Evolutionary conservation across 2,113 vertebrate species (phyloP), one percentile per base, ranked within the genome.

Genomic region (Pseudois nayaur): DNA sequence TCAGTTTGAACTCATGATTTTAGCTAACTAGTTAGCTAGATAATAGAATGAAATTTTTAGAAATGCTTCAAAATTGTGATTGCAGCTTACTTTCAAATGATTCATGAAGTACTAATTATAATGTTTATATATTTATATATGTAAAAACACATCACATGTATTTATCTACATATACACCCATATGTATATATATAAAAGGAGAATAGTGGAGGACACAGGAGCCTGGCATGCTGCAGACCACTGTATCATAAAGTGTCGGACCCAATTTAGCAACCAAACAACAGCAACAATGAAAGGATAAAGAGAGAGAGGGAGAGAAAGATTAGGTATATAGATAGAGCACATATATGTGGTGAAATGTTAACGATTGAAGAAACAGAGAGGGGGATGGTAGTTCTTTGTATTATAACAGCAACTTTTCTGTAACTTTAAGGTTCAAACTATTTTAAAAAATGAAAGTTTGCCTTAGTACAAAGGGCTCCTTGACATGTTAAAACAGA

Each of bases 341-440:
- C 31, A 76, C 29, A 62, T 10, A 87, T 23, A 40, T 93, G 13
- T 60, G 36, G 1, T 36, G 3, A 83, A 55, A n/a, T 91, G 36
- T 16, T 82, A 82, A 84, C 48, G 86, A 29, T 0, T 74, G 25
- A 31, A 50, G 55, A 88, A 90, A 67, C 11, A 71, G 31, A 29
- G 23, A 55, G 15, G 8, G 17, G 40, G 15, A 64, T 25, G 9
- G 13, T 48, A 86, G n/a, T 23, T 95, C 16, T 85, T 92, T 90
- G 13, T 27, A 54, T 87, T 55, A 23, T 21, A 71, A 8, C 15
- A 54, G 15, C 12, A 93, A 91, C 4, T 94, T 90, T 83, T 40
- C 48, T 90, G n/a, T 83, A 78, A 88, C 33, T 94, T 67, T 97
- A n/a, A 96, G 55, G 10, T 95, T 93, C 43, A 48, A 94, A 29